Evolutionary conservation across 2,113 vertebrate genomes (phyloP).

Genomic region (Desmodus rotundus): DNA sequence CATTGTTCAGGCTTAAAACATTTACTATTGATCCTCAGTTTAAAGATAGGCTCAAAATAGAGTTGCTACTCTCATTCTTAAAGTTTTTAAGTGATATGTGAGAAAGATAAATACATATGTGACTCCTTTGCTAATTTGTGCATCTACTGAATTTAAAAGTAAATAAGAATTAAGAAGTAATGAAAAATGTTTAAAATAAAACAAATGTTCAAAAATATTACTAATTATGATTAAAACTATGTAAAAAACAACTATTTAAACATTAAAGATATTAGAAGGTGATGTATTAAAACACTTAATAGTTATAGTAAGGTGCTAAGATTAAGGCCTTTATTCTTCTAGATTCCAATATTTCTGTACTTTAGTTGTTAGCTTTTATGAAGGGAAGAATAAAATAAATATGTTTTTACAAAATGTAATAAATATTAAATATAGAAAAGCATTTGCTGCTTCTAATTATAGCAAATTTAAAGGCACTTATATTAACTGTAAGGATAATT

Average conservation of each 20-base stretch:
- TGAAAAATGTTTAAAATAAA: neutral
- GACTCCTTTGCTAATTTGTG: neutral
- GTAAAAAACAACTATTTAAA: neutral
- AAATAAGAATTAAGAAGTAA: neutral
- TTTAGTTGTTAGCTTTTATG: neutral
- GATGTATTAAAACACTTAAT: neutral
- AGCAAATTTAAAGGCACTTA: neutral
- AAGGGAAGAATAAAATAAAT: conserved; percentile 8
- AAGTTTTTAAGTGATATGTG: neutral
- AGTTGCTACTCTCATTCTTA: neutral
- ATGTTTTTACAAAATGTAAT: conserved; percentile 8
- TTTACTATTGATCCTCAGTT: neutral
- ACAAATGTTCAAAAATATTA: neutral
- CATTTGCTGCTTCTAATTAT: conserved; percentile 32
- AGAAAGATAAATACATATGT: neutral
- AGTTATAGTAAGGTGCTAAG: neutral
- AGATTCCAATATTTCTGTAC: neutral
- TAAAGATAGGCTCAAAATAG: conserved; percentile 8
- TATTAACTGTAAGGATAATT: conserved; percentile 29
- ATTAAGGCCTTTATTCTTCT: neutral
- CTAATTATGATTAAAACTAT: neutral
- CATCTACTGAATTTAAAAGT: conserved; percentile 9
- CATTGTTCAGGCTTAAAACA: neutral
- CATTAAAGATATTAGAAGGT: neutral
- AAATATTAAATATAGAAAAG: conserved; percentile 6